Conservation (phyloP, 1,140 invertebrate genomes). For the Megalonaias nervosa region DNA sequence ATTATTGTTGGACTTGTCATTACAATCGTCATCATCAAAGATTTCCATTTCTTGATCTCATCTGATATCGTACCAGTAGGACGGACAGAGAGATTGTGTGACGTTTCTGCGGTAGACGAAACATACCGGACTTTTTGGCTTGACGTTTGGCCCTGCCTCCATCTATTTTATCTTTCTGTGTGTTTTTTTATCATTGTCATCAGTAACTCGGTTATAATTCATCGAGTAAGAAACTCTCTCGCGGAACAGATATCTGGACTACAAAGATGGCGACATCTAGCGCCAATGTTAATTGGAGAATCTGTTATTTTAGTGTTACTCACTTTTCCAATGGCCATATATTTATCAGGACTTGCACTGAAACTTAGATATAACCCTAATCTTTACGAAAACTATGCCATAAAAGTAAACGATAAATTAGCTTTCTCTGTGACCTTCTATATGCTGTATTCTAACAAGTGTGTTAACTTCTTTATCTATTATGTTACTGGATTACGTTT, state of each 20-base stretch:
- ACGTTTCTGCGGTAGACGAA: slow-evolving; percentile 34
- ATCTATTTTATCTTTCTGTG: slow-evolving; percentile 40
- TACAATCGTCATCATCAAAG: slow-evolving; percentile 44
- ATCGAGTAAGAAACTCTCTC: slow-evolving; percentile 39
- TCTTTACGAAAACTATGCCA: slow-evolving; percentile 36
- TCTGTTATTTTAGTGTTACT: slow-evolving; percentile 49
- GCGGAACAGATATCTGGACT: slow-evolving; percentile 7
- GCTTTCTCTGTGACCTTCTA: slow-evolving; percentile 57
- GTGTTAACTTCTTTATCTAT: slow-evolving; percentile 56
- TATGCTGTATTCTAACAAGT: slow-evolving; percentile 57
- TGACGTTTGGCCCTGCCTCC: slow-evolving; percentile 51
- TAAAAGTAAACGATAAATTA: slow-evolving; percentile 34
- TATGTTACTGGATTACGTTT: slow-evolving; percentile 51
- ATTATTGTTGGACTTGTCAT: slow-evolving; percentile 29
- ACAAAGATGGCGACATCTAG: slow-evolving; percentile 16
- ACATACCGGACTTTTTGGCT: slow-evolving; percentile 46
- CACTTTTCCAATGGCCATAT: slow-evolving; percentile 55
- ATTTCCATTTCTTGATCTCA: slow-evolving; percentile 55
- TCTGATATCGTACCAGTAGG: slow-evolving; percentile 50
- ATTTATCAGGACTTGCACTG: slow-evolving; percentile 39
- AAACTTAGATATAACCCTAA: slow-evolving; percentile 28
- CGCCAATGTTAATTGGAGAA: slow-evolving; percentile 55
- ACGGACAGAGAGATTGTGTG: slow-evolving; percentile 52
- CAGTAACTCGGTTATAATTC: slow-evolving; percentile 51
- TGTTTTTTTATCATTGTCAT: slow-evolving; percentile 49